Percentiles rank a stretch among this genome's conserved stretches.
These are phyloP conservation scores for Epinephelus malabaricus DNA, from an alignment of 2,797 vertebrate species.

Conservation along the genomic window DNA sequence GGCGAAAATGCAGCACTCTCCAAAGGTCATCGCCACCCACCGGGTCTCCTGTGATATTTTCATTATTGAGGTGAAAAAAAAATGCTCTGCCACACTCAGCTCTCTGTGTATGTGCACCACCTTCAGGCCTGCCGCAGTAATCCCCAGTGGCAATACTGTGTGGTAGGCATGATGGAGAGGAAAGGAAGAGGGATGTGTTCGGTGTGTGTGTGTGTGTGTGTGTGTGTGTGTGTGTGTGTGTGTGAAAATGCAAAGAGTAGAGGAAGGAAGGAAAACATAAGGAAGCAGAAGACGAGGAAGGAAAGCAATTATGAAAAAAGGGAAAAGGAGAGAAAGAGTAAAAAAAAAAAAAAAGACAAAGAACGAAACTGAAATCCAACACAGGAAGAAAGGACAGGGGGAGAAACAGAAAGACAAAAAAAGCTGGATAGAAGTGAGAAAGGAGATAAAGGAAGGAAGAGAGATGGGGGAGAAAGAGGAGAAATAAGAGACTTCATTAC, in stretches of 20 bases:
- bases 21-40: conserved; percentile 87
- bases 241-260: neutral
- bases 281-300: too few relatives aligned
- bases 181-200: conserved; percentile 11
- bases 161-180: conserved; percentile 40
- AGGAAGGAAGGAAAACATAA: neutral
- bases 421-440: conserved; percentile 7
- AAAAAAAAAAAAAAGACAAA: neutral
- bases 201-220: neutral
- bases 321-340: neutral
- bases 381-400: neutral
- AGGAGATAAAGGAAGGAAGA: conserved; percentile 49
- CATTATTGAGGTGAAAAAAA: conserved; percentile 80
- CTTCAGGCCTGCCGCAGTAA: conserved; percentile 66
- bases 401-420: conserved; percentile 1
- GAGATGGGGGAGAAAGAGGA: conserved; percentile 39
- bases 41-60: conserved; percentile 86
- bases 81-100: conserved; percentile 59
- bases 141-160: conserved; percentile 50
- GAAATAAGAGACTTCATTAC: conserved; percentile 80
- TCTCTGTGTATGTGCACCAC: conserved; percentile 73
- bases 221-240: neutral
- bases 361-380: neutral
- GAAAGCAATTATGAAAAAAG: neutral
- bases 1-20: conserved; percentile 78